phyloP scores from a whole-genome alignment of 1,140 invertebrate species.

The Armadillidium nasatum region DNA sequence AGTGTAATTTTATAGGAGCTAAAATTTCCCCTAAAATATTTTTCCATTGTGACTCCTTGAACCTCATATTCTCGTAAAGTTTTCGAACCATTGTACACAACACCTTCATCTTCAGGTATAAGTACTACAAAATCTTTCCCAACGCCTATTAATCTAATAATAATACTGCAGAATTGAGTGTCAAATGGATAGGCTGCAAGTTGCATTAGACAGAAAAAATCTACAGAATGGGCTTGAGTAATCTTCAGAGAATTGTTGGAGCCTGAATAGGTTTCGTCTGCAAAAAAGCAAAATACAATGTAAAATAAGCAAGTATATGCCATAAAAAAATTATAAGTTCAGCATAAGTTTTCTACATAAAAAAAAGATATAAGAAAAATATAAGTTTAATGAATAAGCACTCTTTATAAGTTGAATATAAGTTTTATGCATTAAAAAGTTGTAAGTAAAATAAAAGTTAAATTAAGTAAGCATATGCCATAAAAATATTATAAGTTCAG shows the following conservation, averaged over 20 bases:
- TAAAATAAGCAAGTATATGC: background rate
- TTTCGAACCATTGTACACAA: conserved; percentile 32
- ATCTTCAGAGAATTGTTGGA: conserved; percentile 39
- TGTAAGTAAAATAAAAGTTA: too few species aligned
- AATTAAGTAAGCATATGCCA: too few species aligned
- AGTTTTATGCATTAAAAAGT: too few species aligned
- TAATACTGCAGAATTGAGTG: conserved; percentile 32
- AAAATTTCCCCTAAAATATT: conserved; percentile 30
- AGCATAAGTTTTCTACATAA: background rate
- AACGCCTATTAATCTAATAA: conserved; percentile 30
- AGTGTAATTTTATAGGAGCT: conserved; percentile 33
- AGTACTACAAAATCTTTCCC: conserved; percentile 39
- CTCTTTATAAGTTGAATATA: too few species aligned
- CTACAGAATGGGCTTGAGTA: conserved; percentile 28
- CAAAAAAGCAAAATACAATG: background rate
- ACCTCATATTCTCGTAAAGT: conserved; percentile 38
- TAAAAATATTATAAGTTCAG: too few species aligned
- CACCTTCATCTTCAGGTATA: background rate
- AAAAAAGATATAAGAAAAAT: background rate
- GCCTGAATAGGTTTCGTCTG: conserved; percentile 42
- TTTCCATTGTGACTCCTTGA: conserved; percentile 21
- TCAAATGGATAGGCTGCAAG: conserved; percentile 39
- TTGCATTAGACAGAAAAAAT: conserved; percentile 38
- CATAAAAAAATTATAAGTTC: background rate
- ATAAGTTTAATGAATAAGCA: too few species aligned